Evolutionary conservation across 2,797 vertebrate species (phyloP).

Genomic region (Scomberomorus guttatus): DNA sequence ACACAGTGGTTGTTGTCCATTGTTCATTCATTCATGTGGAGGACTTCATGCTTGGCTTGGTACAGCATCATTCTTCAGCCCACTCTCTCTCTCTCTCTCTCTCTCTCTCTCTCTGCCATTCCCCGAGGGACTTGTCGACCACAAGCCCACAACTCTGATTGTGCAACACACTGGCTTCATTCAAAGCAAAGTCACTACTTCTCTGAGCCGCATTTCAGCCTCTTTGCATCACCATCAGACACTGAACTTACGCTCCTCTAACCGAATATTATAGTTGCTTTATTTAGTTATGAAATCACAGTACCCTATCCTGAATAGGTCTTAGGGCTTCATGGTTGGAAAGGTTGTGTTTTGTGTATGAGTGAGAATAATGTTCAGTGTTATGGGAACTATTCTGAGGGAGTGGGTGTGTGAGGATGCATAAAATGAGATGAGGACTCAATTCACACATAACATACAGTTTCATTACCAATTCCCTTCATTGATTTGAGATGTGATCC

Average conservation of each 20-base stretch:
- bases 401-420: not conserved
- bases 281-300: conserved; percentile 56
- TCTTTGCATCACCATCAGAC: conserved; percentile 61
- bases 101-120: conserved; percentile 72
- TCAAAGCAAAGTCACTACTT: conserved; percentile 70
- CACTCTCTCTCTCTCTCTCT: too few species aligned
- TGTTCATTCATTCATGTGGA: conserved; percentile 86
- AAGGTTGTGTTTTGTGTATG: conserved; percentile 6
- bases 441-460: conserved; percentile 4
- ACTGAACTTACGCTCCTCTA: conserved; percentile 32
- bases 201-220: conserved; percentile 64
- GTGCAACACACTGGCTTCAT: conserved; percentile 82
- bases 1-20: conserved; percentile 83
- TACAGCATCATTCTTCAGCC: conserved; percentile 80
- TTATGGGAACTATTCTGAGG: not conserved
- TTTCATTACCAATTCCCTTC: conserved; percentile 18
- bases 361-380: not conserved
- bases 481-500: conserved; percentile 17
- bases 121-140: conserved; percentile 73
- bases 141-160: conserved; percentile 79
- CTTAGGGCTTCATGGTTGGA: conserved; percentile 20
- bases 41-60: conserved; percentile 80
- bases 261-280: conserved; percentile 57
- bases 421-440: not conserved
- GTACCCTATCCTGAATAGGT: not conserved